These are phyloP conservation scores for Omphaloscelis lunosa DNA, from an alignment of 2,888 invertebrate genomes.

Conservation along the genomic window DNA sequence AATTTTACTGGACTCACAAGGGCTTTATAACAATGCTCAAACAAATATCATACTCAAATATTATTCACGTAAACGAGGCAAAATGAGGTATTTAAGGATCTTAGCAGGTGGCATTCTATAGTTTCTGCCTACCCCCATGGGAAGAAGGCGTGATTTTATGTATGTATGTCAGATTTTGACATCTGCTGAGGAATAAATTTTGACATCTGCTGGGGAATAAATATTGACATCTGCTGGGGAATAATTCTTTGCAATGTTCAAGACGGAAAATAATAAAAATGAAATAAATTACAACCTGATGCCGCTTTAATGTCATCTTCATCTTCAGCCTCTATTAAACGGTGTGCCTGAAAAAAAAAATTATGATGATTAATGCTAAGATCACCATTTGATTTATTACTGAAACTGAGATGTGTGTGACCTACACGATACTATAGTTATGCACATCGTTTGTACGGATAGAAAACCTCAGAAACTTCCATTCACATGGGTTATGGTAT, in stretches of 20 bases:
- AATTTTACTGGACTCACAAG: not conserved
- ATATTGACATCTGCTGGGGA: too few relatives aligned
- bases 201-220: too few relatives aligned
- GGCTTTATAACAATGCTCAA: not conserved
- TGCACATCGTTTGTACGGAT: not conserved
- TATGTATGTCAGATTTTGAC: too few relatives aligned
- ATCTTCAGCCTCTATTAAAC: not conserved
- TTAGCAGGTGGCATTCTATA: too few relatives aligned
- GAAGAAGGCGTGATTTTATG: too few relatives aligned
- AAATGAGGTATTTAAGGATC: too few relatives aligned
- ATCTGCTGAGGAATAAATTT: too few relatives aligned
- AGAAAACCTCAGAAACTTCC: not conserved
- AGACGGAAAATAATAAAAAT: not conserved
- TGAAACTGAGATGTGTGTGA: too few relatives aligned
- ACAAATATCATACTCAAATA: not conserved
- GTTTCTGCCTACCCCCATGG: too few relatives aligned
- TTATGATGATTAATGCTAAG: not conserved
- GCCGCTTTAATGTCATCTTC: fast-evolving
- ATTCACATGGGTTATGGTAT: not conserved
- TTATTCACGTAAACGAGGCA: too few relatives aligned
- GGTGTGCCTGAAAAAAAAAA: not conserved
- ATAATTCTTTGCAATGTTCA: not conserved
- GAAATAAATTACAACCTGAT: not conserved
- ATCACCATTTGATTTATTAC: not conserved
- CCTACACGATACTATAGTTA: not conserved